phyloP scores from a whole-genome alignment of 1,140 invertebrate species.

The Drosophila mayri region DNA sequence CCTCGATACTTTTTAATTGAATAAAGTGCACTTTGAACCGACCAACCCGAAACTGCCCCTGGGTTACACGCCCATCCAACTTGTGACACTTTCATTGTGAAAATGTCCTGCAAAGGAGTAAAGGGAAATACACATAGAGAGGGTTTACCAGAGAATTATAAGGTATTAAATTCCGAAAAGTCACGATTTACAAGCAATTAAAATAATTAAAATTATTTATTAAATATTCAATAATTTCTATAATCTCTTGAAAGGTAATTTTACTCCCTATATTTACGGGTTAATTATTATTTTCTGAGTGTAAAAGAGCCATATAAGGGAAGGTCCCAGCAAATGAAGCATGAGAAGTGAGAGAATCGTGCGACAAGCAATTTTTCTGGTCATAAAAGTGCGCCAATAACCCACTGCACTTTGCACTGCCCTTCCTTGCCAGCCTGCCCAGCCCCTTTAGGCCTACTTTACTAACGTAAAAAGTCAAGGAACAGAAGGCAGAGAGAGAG shows the following conservation, averaged over 20 bases:
- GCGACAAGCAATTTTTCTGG: conserved; percentile 50
- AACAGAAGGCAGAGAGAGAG: neutral
- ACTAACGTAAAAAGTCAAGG: conserved; percentile 46
- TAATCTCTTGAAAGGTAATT: too few relatives aligned
- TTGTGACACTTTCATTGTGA: conserved; percentile 79
- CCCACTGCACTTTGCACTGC: conserved; percentile 71
- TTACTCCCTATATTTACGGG: neutral
- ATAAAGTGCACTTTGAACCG: conserved; percentile 75
- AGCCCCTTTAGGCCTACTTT: conserved; percentile 45
- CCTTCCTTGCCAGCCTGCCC: neutral
- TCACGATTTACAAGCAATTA: too few relatives aligned
- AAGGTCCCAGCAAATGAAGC: conserved; percentile 28
- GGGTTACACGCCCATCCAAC: conserved; percentile 45
- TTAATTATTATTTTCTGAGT: neutral
- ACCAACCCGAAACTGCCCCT: conserved; percentile 19
- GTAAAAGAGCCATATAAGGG: conserved; percentile 4
- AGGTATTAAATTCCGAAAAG: neutral
- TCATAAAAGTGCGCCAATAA: conserved; percentile 81
- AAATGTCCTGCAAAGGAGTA: conserved; percentile 44
- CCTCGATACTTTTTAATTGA: conserved; percentile 73
- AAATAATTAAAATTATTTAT: too few relatives aligned
- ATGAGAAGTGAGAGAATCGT: conserved; percentile 34
- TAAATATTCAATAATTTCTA: neutral
- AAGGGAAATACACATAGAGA: conserved; percentile 11
- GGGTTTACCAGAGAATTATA: too few relatives aligned